Conservation (phyloP, 1,140 invertebrate genomes). For the Drosophila azteca region DNA sequence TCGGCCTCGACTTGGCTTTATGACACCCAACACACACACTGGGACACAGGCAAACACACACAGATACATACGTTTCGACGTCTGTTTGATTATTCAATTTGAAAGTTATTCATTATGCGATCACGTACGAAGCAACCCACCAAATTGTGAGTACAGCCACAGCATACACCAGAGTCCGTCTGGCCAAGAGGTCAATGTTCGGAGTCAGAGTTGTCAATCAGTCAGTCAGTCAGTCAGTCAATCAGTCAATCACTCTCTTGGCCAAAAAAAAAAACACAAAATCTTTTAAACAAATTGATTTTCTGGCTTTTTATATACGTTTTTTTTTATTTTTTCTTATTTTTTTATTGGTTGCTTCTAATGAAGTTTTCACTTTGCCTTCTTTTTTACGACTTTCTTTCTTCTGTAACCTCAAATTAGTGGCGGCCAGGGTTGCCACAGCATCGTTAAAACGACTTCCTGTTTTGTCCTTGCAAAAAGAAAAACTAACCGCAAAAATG, state of each 20-base stretch:
- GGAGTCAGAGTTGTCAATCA: constrained; percentile 72
- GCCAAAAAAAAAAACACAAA: constrained; percentile 32
- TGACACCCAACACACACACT: constrained; percentile 59
- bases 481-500: constrained; percentile 50
- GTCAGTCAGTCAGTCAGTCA: constrained; percentile 14
- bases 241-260: constrained; percentile 12
- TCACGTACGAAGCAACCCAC: constrained; percentile 58
- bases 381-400: constrained; percentile 57
- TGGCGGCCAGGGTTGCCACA: constrained; percentile 54
- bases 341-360: constrained; percentile 69
- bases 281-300: constrained; percentile 71
- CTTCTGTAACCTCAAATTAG: constrained; percentile 62
- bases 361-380: constrained; percentile 72
- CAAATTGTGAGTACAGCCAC: constrained; percentile 14
- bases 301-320: constrained; percentile 67
- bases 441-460: constrained; percentile 73
- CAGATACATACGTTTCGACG: constrained; percentile 2
- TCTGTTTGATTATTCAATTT: constrained; percentile 81
- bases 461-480: constrained; percentile 54
- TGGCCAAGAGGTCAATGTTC: constrained; percentile 63
- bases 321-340: constrained; percentile 3
- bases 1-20: constrained; percentile 72
- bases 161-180: constrained; percentile 2
- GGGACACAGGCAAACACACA: constrained; percentile 1
- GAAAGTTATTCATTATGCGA: constrained; percentile 82